These are phyloP conservation scores for Euthynnus affinis DNA, from an alignment of 2,797 vertebrate genomes.

Conservation along the genomic window DNA sequence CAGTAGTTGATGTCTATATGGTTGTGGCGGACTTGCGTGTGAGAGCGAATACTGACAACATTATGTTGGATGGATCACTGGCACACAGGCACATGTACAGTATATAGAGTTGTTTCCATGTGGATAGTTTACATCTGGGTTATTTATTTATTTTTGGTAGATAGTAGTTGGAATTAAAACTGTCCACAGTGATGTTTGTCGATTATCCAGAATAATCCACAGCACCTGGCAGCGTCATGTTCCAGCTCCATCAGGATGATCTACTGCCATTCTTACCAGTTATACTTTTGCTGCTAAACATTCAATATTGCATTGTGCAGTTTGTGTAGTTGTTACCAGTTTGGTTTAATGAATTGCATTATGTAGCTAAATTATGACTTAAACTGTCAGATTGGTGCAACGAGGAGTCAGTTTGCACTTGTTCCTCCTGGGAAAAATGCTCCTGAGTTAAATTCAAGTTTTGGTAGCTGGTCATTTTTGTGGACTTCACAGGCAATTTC, in stretches of 20 bases:
- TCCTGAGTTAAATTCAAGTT: conserved; percentile 19
- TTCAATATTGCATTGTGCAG: not conserved
- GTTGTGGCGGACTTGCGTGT: not conserved
- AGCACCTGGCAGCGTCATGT: too few relatives aligned
- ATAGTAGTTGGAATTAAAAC: too few relatives aligned
- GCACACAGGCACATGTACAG: too few relatives aligned
- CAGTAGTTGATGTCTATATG: not conserved
- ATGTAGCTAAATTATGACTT: conserved; percentile 8
- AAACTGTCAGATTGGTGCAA: conserved; percentile 14
- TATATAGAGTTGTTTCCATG: too few relatives aligned
- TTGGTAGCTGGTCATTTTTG: conserved; percentile 30
- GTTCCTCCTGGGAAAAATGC: not conserved
- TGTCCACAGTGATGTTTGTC: too few relatives aligned
- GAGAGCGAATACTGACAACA: not conserved
- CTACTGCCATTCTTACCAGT: not conserved
- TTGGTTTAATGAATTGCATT: conserved; percentile 14
- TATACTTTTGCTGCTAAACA: conserved; percentile 3
- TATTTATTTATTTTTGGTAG: too few relatives aligned
- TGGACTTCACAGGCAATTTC: conserved; percentile 46
- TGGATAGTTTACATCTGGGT: too few relatives aligned
- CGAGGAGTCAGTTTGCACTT: not conserved
- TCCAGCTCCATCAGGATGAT: too few relatives aligned
- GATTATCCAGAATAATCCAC: too few relatives aligned
- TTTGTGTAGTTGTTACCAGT: not conserved
- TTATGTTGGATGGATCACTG: not conserved